phyloP scores from a whole-genome alignment of 1,140 invertebrate species.

The Drosophila tristis region DNA sequence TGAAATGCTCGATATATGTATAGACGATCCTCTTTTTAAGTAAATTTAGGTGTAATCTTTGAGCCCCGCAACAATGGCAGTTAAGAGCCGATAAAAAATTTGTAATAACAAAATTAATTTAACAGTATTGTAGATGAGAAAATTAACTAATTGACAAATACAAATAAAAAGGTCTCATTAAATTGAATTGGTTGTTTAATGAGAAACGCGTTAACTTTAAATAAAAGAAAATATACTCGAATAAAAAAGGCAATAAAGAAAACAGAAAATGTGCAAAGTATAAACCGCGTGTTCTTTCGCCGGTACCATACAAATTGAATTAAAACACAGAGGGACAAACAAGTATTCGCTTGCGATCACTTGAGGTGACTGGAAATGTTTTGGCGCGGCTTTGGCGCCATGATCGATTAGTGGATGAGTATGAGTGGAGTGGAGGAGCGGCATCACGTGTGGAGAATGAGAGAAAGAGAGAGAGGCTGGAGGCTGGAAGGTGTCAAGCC shows the following conservation, averaged over 20 bases:
- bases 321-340: slow-evolving; percentile 58
- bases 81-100: no score
- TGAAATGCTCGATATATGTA: no score
- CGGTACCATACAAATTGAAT: slow-evolving; percentile 21
- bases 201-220: slow-evolving; percentile 40
- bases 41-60: no score
- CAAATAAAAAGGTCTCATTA: slow-evolving; percentile 41
- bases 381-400: slow-evolving; percentile 26
- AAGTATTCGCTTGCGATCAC: slow-evolving; percentile 31
- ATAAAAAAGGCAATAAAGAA: slow-evolving; percentile 33
- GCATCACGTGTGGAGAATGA: slow-evolving; percentile 2
- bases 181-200: slow-evolving; percentile 22
- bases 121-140: slow-evolving; percentile 8
- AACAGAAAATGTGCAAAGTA: slow-evolving; percentile 8
- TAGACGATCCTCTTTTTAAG: no score
- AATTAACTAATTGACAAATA: slow-evolving; percentile 34
- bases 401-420: not conserved
- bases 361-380: slow-evolving; percentile 35
- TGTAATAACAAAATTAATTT: slow-evolving; percentile 20
- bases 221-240: slow-evolving; percentile 31
- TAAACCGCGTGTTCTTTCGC: slow-evolving; percentile 22
- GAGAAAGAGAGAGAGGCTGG: slow-evolving; percentile 6
- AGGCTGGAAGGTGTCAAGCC: slow-evolving; percentile 17
- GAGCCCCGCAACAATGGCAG: no score
- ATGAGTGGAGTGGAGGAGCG: not conserved